Conservation (phyloP, 2,888 invertebrate genomes). For the Apotomis turbidana region DNA sequence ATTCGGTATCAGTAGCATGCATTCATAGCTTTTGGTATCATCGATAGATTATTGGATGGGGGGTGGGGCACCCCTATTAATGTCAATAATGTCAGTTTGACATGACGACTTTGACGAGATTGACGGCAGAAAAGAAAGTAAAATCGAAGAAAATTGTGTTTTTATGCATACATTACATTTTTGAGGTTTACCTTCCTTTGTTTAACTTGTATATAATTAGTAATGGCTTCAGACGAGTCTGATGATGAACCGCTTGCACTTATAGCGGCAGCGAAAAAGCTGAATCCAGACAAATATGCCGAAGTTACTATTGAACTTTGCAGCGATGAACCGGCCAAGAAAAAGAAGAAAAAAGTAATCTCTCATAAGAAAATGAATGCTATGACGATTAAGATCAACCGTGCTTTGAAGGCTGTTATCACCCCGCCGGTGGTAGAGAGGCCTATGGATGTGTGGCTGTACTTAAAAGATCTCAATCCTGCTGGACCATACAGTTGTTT, state of each 20-base stretch:
- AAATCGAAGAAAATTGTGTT: neutral
- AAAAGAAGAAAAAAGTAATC: slow-evolving; percentile 53
- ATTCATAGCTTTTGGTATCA: slow-evolving; percentile 15
- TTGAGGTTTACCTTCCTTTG: slow-evolving; percentile 3
- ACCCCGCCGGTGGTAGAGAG: slow-evolving; percentile 62
- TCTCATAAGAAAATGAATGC: slow-evolving; percentile 49
- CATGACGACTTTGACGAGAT: neutral
- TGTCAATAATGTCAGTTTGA: slow-evolving; percentile 13
- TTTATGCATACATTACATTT: neutral
- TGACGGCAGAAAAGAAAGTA: neutral
- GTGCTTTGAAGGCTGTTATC: slow-evolving; percentile 48
- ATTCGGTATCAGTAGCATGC: neutral
- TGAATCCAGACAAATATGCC: slow-evolving; percentile 51
- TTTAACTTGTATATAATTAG: neutral
- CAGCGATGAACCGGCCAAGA: slow-evolving; percentile 47
- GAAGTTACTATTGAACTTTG: slow-evolving; percentile 43
- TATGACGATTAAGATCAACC: slow-evolving; percentile 52
- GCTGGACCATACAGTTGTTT: slow-evolving; percentile 77
- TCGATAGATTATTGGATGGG: slow-evolving; percentile 15
- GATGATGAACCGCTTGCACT: slow-evolving; percentile 77
- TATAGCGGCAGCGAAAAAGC: slow-evolving; percentile 67
- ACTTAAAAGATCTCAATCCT: slow-evolving; percentile 76
- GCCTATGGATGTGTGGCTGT: slow-evolving; percentile 77
- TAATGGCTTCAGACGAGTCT: slow-evolving; percentile 70
- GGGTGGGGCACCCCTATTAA: slow-evolving; percentile 7